Conservation (phyloP, 2,797 vertebrate species). For the Aldrovandia affinis region DNA sequence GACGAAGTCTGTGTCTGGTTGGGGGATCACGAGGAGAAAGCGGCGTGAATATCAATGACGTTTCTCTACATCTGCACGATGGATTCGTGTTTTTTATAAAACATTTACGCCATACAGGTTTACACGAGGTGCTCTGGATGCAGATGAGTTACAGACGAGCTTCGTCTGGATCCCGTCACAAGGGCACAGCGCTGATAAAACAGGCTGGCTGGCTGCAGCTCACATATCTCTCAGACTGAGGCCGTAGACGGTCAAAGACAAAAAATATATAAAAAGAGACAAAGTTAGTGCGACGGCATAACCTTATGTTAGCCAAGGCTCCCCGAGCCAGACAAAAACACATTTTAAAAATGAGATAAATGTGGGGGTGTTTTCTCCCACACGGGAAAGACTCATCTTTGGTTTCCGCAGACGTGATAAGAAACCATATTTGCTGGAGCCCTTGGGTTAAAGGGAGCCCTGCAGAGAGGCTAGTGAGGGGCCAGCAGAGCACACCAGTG, state of each 20-base stretch:
- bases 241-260: background rate
- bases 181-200: background rate
- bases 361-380: background rate
- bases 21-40: background rate
- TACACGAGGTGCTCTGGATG: background rate
- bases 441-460: background rate
- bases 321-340: slow-evolving; percentile 25
- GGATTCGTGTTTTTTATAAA: background rate
- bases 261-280: background rate
- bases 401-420: slow-evolving; percentile 20
- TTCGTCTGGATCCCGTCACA: background rate
- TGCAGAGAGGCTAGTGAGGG: background rate
- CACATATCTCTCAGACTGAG: background rate
- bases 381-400: slow-evolving; percentile 2
- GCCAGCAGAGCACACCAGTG: background rate
- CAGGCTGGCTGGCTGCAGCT: background rate
- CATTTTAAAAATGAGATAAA: slow-evolving; percentile 28
- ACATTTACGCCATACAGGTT: background rate
- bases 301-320: slow-evolving; percentile 6
- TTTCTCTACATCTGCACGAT: background rate
- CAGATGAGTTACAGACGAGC: too few relatives aligned
- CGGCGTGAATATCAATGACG: background rate
- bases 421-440: slow-evolving; percentile 15
- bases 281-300: background rate
- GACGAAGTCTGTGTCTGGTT: background rate